These are phyloP conservation scores for Chaetodon trifasciatus DNA, from an alignment of 2,797 vertebrate genomes.

Conservation along the genomic window DNA sequence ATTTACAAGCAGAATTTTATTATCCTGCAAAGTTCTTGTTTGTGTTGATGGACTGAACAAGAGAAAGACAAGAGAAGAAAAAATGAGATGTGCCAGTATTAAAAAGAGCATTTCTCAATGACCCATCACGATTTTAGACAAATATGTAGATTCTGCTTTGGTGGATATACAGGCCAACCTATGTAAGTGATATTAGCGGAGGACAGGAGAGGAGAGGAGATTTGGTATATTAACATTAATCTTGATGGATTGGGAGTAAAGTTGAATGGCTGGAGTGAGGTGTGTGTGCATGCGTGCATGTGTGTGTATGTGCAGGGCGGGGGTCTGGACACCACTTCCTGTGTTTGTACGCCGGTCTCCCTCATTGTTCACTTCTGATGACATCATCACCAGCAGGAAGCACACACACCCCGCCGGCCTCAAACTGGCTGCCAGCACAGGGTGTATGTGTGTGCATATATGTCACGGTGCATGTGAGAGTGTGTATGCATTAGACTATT, in stretches of 20 bases:
- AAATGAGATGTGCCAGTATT: neutral
- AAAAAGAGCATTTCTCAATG: neutral
- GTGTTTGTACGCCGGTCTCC: slow-evolving; percentile 86
- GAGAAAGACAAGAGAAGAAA: neutral
- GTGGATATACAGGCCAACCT: neutral
- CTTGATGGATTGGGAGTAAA: slow-evolving; percentile 36
- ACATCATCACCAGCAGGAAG: slow-evolving; percentile 85
- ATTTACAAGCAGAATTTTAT: neutral
- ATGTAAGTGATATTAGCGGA: neutral
- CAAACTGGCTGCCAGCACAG: slow-evolving; percentile 39
- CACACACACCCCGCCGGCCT: slow-evolving; percentile 64
- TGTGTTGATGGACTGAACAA: neutral
- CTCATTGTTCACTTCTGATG: slow-evolving; percentile 84
- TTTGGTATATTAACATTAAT: neutral
- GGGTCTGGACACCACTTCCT: slow-evolving; percentile 85
- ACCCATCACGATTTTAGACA: slow-evolving; percentile 3
- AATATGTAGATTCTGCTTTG: neutral
- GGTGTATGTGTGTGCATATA: slow-evolving; percentile 31
- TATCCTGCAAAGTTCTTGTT: neutral
- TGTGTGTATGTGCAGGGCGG: slow-evolving; percentile 66
- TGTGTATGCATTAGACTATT: slow-evolving; percentile 20
- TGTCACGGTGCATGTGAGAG: slow-evolving; percentile 32
- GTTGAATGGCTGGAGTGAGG: slow-evolving; percentile 30
- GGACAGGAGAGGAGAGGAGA: neutral
- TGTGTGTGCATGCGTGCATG: slow-evolving; percentile 36